Base-by-base conservation (phyloP, 2,797 vertebrate genomes). In the Tragopan temminckii region DNA sequence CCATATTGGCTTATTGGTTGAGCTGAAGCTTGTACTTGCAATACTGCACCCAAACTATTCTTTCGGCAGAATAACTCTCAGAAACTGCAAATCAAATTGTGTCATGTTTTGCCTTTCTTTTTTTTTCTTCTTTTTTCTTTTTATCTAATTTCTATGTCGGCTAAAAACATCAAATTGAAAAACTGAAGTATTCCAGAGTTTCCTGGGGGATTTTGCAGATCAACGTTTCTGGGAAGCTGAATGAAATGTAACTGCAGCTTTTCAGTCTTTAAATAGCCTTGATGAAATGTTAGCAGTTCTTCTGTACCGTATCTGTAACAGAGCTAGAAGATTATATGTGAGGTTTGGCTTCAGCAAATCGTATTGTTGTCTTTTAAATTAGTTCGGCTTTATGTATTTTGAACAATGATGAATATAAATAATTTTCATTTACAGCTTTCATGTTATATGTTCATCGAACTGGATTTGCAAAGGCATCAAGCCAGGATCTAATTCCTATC, bases 371-470 rank as follows among this genome's bases (percentile, higher is more conserved):
- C 57, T 94, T 81, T 95, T 77, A 77, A 78, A 90, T 93, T 68
- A 64, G 40, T 93, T 85, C 77, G 89, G 67, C 63, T 80, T 43
- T 43, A 43, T 43, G 50, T 88, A 69, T 80, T 80, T 86, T 88
- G 76, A 69, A 92, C 66, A 95, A 79, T 77, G 40, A 84, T 80
- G 74, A 90, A 75, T 93, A 94, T 84, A 92, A 96, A 96, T 95
- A 94, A 96, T 95, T 93, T 93, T 71, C 69, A 45, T 83, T 4
- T 27, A 18, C 72, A 74, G 50, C 68, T 81, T 95, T 93, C 85
- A 74, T 82, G 58, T 72, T 87, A 35, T 68, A 64, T 72, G 75
- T 91, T 95, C 17, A 16, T 75, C 91, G 57, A 93, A 61, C 57
- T 88, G 82, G 75, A 89, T 85, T 90, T 82, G n/a, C 71, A 85